phyloP scores from a whole-genome alignment of 2,888 invertebrate species.

The Yponomeuta sedellus region DNA sequence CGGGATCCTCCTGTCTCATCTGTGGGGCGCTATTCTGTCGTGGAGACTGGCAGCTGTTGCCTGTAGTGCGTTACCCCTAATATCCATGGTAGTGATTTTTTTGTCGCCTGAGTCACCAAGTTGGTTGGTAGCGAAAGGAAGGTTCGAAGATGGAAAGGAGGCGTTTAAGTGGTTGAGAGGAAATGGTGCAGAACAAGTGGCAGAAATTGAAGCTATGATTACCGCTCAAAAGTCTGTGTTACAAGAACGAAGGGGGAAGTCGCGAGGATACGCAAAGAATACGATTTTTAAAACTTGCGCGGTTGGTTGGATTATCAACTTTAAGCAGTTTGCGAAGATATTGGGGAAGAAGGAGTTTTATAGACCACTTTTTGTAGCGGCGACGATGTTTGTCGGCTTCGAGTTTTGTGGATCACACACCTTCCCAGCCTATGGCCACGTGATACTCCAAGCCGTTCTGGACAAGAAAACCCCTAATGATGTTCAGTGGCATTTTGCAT shows the following conservation, averaged over 20 bases:
- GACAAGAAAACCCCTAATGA: slow-evolving; percentile 50
- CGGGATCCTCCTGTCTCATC: slow-evolving; percentile 80
- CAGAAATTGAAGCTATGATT: slow-evolving; percentile 63
- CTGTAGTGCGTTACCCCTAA: slow-evolving; percentile 67
- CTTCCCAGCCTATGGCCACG: slow-evolving; percentile 64
- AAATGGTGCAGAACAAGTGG: slow-evolving; percentile 53
- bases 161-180: slow-evolving; percentile 79
- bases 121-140: slow-evolving; percentile 79
- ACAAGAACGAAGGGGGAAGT: background rate
- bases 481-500: slow-evolving; percentile 76
- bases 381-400: slow-evolving; percentile 63
- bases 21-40: slow-evolving; percentile 77
- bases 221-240: slow-evolving; percentile 43
- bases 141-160: slow-evolving; percentile 72
- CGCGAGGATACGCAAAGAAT: background rate
- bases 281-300: slow-evolving; percentile 26
- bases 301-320: slow-evolving; percentile 38
- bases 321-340: slow-evolving; percentile 50
- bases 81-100: slow-evolving; percentile 61
- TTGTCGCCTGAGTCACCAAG: slow-evolving; percentile 79
- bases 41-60: slow-evolving; percentile 78
- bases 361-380: slow-evolving; percentile 63
- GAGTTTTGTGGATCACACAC: slow-evolving; percentile 70
- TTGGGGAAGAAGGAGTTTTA: slow-evolving; percentile 68
- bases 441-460: slow-evolving; percentile 56